Evolutionary conservation across 2,888 invertebrate genomes (phyloP), one percentile per base, ranked within the genome.

Genomic region (Amphipyra tragopoginis): DNA sequence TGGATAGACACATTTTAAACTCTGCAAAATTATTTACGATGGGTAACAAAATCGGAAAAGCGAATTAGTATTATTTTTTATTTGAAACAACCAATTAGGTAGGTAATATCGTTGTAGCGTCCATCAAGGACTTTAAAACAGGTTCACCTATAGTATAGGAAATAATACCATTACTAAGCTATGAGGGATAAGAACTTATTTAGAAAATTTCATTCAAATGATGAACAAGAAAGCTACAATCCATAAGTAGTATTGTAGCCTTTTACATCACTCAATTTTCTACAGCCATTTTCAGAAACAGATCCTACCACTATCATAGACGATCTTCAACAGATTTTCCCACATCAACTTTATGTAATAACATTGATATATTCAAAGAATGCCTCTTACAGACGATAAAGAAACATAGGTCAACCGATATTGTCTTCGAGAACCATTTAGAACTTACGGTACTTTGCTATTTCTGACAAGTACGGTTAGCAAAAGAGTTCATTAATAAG

Each of bases 401-500:
- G 78, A 66, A 58, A 72, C 72, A 69, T 50, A 55, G 72, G 78
- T 75, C 71, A 78, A 65, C 39, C 55, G 61, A 78, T 70, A 77
- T 78, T 75, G 78, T 77, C 76, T 79, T 71, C 61, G 60, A 43
- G 49, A 81, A 75, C 72, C 75, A 74, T 78, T 76, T 78, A 80
- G 60, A 65, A 62, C 47, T 53, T 68, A 63, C 66, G 75, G 79
- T 67, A 78, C 75, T 71, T 68, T 49, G 74, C 70, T 72, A 79
- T 80, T 80, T 79, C 77, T 78, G 77, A 78, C 78, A 72, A 57
- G 51, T 73, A 78, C 65, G 53, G 78, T 77, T 73, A 45, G 73
- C 65, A 73, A 71, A 75, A 72, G 64, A 75, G 70, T 82, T 83
- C 83, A 88, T 88, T 87, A 89, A 87, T 86, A 86, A 84, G 80